Evolutionary conservation across 2,888 invertebrate genomes (phyloP).

Genomic region (Gnatocerus cornutus): DNA sequence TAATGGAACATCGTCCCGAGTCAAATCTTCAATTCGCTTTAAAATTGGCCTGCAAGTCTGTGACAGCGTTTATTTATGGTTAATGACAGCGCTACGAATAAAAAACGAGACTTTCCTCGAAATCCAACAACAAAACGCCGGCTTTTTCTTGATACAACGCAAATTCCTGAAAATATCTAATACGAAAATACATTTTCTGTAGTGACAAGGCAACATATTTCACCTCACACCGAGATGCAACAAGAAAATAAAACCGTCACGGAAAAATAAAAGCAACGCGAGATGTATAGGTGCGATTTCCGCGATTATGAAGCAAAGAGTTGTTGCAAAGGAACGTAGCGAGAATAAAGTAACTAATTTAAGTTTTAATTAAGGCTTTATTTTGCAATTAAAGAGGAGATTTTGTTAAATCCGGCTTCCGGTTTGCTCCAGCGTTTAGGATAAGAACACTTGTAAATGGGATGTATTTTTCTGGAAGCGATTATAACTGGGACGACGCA

Average conservation of each 20-base stretch:
- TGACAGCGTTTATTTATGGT: background rate
- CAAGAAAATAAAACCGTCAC: slow-evolving; percentile 35
- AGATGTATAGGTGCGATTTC: slow-evolving; percentile 37
- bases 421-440: slow-evolving; percentile 13
- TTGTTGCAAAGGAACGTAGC: slow-evolving; percentile 13
- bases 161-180: slow-evolving; percentile 17
- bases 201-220: slow-evolving; percentile 43
- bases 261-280: slow-evolving; percentile 15
- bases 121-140: slow-evolving; percentile 7
- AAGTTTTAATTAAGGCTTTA: slow-evolving; percentile 40
- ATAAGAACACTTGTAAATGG: slow-evolving; percentile 30
- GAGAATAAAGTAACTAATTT: slow-evolving; percentile 23
- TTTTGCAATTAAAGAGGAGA: slow-evolving; percentile 29
- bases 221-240: slow-evolving; percentile 35
- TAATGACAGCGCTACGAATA: slow-evolving; percentile 2
- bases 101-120: slow-evolving; percentile 1
- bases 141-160: slow-evolving; percentile 1
- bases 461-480: slow-evolving; percentile 21
- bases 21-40: background rate
- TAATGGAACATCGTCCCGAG: background rate
- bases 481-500: slow-evolving; percentile 1
- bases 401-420: slow-evolving; percentile 17
- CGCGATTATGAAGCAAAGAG: slow-evolving; percentile 28
- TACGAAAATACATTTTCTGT: slow-evolving; percentile 38
- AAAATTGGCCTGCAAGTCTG: too few species aligned